Base-by-base conservation (phyloP, 92 coral and sea anemone genomes). In the Scolanthus callimorphus region DNA sequence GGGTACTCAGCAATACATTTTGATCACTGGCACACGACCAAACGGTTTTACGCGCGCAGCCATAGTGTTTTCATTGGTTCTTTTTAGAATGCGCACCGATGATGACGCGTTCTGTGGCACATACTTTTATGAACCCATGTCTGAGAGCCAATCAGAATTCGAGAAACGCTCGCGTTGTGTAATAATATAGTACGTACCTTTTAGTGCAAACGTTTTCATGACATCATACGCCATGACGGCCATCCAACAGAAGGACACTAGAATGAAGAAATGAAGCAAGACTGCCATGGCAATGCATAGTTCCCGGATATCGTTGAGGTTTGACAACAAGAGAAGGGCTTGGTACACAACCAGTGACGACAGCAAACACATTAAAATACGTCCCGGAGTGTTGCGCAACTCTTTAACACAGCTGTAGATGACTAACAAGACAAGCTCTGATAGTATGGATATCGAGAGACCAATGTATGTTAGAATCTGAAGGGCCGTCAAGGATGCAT, bases 211-310 rank as follows among this genome's bases (percentile, higher is more conserved):
- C n/a, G 81, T 74, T 34, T 55, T 74, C 81, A 69, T 63, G 20
- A 65, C 81, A 44, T 74, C 73, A 29, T 24, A 55, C 44, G 73
- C 55, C 73, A 74, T 74, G 52, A 74, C 73, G 34, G 59, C 49
- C 81, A 74, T 74, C 81, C 81, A 74, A 27, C 73, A 57, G 53
- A 74, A 74, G 27, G 65, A 44, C 27, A 60, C 43, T 15, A 74
- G 55, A 23, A 74, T 10, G 51, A 69, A 61, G 66, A 27, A 43
- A 52, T 74, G 81, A 23, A 64, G 56, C 17, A 64, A n/a, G 0
- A 64, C 34, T 3, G 81, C 73, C 19, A 29, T n/a, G n/a, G 44
- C 43, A 49, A 69, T 44, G 49, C 81, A 74, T 15, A 55, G 27
- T 12, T 43, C 72, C 39, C 63, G 27, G 21, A 63, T 25, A 20